Conservation (phyloP, 2,797 vertebrate species). For the Vespertilio murinus region DNA sequence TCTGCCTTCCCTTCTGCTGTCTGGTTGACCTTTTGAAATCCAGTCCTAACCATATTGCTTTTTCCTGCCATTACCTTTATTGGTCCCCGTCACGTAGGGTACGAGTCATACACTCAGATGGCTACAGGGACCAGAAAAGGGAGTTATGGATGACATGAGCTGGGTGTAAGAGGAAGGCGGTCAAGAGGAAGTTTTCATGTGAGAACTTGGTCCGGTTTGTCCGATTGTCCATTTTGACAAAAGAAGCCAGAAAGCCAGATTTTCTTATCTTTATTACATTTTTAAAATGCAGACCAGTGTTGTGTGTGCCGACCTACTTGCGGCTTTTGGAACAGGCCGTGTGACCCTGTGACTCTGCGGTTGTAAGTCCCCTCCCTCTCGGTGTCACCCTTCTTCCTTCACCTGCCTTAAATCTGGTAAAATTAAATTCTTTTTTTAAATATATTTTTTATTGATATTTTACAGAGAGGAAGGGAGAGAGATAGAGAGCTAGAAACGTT, state of each 20-base stretch:
- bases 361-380: neutral
- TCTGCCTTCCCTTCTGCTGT: neutral
- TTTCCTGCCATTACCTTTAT: neutral
- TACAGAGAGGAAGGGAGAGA: too few species aligned
- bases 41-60: neutral
- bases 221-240: neutral
- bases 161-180: neutral
- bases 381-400: neutral
- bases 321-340: neutral
- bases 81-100: neutral
- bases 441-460: too few species aligned
- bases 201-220: neutral
- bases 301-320: neutral
- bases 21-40: neutral
- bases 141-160: neutral
- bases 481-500: too few species aligned
- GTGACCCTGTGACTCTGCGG: neutral
- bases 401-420: neutral
- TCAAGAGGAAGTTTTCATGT: neutral
- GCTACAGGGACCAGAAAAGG: neutral
- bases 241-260: neutral
- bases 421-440: neutral
- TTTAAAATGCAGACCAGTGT: neutral
- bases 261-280: slow-evolving; percentile 23
- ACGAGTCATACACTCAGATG: neutral